phyloP scores from a whole-genome alignment of 2,797 vertebrate genomes.

The Darevskia nairensis region DNA sequence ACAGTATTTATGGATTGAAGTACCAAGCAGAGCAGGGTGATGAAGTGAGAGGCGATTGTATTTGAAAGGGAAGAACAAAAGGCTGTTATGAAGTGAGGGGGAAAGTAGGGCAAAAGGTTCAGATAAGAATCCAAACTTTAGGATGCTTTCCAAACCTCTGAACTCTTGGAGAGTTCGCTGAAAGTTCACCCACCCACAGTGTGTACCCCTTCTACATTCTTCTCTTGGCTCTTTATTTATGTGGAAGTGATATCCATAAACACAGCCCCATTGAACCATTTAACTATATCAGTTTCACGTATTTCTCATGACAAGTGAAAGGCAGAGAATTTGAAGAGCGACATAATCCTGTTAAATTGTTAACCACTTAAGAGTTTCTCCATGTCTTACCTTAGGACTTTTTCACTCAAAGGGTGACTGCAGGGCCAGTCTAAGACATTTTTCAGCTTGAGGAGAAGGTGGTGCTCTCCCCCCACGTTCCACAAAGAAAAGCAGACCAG shows the following conservation, averaged over 20 bases:
- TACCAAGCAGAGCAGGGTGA: accelerated
- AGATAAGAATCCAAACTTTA: slow-evolving; percentile 37
- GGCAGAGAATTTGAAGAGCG: background rate
- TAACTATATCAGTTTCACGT: background rate
- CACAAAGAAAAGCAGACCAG: no score
- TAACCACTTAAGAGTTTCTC: background rate
- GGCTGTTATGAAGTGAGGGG: background rate
- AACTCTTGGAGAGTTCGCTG: slow-evolving; percentile 31
- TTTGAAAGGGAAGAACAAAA: slow-evolving; percentile 18
- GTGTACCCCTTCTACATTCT: slow-evolving; percentile 8
- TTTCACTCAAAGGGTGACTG: background rate
- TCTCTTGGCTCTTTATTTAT: slow-evolving; percentile 38
- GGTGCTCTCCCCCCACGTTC: no score
- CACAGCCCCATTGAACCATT: background rate
- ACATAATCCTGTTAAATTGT: background rate
- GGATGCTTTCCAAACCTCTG: slow-evolving; percentile 33
- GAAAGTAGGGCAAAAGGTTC: slow-evolving; percentile 27
- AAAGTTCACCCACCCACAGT: slow-evolving; percentile 30
- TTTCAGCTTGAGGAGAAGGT: background rate
- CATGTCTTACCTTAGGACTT: background rate
- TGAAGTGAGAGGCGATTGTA: background rate
- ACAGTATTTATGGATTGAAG: background rate
- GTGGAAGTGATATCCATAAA: slow-evolving; percentile 38
- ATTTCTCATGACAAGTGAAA: slow-evolving; percentile 24
- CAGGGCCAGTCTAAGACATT: background rate